phyloP scores from a whole-genome alignment of 2,113 vertebrate genomes.

The Campylorhamphus procurvoides region DNA sequence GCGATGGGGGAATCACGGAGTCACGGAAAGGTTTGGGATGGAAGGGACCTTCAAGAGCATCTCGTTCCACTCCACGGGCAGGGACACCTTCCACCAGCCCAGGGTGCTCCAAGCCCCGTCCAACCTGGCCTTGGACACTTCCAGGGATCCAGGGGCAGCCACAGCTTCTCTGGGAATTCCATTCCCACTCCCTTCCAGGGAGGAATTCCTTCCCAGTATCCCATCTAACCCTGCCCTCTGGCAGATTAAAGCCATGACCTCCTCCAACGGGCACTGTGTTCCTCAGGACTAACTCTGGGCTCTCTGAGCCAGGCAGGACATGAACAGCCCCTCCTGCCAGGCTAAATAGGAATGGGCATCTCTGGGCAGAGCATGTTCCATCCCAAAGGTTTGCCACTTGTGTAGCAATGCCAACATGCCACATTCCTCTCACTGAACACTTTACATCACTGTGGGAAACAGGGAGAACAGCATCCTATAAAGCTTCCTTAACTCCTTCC shows the following conservation, averaged over 20 bases:
- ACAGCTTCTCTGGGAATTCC: too few species aligned
- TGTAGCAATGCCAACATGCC: background rate
- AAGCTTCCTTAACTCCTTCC: background rate
- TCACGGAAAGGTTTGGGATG: background rate
- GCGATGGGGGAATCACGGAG: background rate
- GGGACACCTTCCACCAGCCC: background rate
- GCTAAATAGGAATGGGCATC: background rate
- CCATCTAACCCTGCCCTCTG: background rate
- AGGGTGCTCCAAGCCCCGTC: rapidly evolving
- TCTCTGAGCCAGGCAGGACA: background rate
- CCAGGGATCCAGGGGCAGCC: too few species aligned
- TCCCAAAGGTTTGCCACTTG: background rate
- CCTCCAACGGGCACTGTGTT: background rate
- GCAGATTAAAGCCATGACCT: background rate
- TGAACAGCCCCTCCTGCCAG: rapidly evolving
- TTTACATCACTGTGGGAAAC: background rate
- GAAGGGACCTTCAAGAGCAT: background rate
- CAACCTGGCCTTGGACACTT: rapidly evolving
- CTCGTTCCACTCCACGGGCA: background rate
- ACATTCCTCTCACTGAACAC: background rate
- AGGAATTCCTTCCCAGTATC: background rate
- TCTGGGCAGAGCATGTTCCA: background rate
- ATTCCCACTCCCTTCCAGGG: background rate
- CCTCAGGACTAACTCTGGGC: background rate
- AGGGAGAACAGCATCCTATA: background rate